Conservation (phyloP, 2,888 invertebrate genomes). For the Caenorhabditis zanzibari region DNA sequence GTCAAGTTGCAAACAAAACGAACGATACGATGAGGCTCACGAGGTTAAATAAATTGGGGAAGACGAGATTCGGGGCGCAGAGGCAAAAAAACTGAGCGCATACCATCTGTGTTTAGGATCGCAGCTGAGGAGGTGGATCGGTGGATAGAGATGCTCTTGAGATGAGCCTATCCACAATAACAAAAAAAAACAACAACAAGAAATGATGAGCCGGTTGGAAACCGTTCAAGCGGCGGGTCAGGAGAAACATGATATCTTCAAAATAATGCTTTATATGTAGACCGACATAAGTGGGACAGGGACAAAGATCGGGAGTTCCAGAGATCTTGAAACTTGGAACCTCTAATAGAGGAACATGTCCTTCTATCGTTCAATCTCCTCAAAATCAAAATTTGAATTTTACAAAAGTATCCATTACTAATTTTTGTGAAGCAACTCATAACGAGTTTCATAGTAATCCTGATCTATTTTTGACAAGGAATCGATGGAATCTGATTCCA, state of each 20-base stretch:
- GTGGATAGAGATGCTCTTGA: conserved; percentile 34
- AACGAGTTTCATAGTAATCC: too few relatives aligned
- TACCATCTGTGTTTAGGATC: conserved; percentile 45
- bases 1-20: conserved; percentile 65
- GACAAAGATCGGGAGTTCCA: conserved; percentile 15
- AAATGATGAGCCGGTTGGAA: conserved; percentile 37
- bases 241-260: conserved; percentile 31
- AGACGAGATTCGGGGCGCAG: conserved; percentile 54
- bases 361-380: too few relatives aligned
- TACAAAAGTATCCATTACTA: too few relatives aligned
- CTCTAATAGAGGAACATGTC: too few relatives aligned
- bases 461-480: too few relatives aligned
- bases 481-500: too few relatives aligned
- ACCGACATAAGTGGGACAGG: conserved; percentile 13
- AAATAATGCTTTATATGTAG: conserved; percentile 10
- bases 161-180: conserved; percentile 30
- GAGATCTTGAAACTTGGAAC: background rate
- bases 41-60: conserved; percentile 60
- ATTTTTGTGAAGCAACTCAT: too few relatives aligned
- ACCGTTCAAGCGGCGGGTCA: conserved; percentile 30
- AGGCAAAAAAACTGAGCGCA: conserved; percentile 53
- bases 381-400: too few relatives aligned
- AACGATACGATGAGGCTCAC: conserved; percentile 64
- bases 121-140: conserved; percentile 10
- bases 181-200: conserved; percentile 8